A percentile compares a stretch with the other conserved stretches of the same genome.
phyloP scores from a whole-genome alignment of 2,113 vertebrate species.

The Desmodus rotundus region DNA sequence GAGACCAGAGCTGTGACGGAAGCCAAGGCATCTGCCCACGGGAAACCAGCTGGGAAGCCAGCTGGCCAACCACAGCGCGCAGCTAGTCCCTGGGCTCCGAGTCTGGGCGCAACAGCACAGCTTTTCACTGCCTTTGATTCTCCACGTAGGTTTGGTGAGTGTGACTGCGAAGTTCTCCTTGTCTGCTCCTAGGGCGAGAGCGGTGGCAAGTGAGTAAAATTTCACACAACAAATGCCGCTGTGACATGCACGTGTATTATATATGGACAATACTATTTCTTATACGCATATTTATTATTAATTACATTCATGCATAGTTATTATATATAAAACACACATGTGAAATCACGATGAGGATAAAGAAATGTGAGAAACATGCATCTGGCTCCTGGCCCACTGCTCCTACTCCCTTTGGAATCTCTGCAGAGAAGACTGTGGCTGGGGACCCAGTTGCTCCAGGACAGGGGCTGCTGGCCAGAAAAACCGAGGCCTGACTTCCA shows the following conservation, averaged over 20 bases:
- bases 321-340: no score
- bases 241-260: not conserved
- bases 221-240: not conserved
- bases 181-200: not conserved
- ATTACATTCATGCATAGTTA: no score
- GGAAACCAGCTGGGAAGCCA: rapidly evolving
- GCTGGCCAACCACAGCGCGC: rapidly evolving
- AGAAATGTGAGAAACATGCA: not conserved
- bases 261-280: no score
- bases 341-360: not conserved
- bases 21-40: not conserved
- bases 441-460: not conserved
- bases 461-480: not conserved
- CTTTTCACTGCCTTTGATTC: not conserved
- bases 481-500: not conserved
- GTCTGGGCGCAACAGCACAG: not conserved
- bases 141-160: not conserved
- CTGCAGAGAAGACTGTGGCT: not conserved
- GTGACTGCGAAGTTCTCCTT: not conserved
- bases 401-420: not conserved
- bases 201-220: not conserved
- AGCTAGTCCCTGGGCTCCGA: not conserved
- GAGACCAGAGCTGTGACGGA: not conserved
- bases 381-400: not conserved
- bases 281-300: no score